A percentile compares a stretch with the other conserved stretches of the same genome.
phyloP scores from a whole-genome alignment of 2,888 invertebrate species.

The Laothoe populi region DNA sequence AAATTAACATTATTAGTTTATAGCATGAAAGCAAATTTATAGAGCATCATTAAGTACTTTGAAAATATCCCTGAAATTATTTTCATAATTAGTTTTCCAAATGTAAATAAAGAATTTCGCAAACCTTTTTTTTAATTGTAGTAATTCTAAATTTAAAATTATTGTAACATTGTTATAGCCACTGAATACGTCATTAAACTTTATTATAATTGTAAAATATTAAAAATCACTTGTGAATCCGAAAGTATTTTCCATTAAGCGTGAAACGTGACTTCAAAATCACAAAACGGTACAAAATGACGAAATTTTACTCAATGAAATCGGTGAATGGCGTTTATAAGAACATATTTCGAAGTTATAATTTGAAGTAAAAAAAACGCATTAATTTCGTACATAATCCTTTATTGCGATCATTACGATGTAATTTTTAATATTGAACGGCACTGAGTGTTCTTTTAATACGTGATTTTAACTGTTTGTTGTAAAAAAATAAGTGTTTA shows the following conservation, averaged over 20 bases:
- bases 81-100: no score
- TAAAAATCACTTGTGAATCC: neutral
- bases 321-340: conserved; percentile 11
- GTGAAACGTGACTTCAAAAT: conserved; percentile 5
- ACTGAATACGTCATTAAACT: neutral
- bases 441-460: neutral
- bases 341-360: conserved; percentile 11
- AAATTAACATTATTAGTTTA: neutral
- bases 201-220: neutral
- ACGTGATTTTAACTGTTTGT: neutral
- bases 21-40: no score
- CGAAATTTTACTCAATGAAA: conserved; percentile 10
- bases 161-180: neutral
- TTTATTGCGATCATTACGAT: neutral
- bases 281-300: conserved; percentile 8
- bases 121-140: neutral
- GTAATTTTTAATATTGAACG: neutral
- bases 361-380: conserved; percentile 1
- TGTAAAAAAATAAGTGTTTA: neutral
- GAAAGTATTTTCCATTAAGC: conserved; percentile 1
- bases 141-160: neutral
- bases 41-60: no score
- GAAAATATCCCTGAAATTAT: no score
- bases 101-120: no score
- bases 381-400: conserved; percentile 19